A percentile compares a stretch with the other conserved stretches of the same genome.
Evolutionary conservation across 2,113 vertebrate species (phyloP).

Genomic region (Drymodes brunneopygia): DNA sequence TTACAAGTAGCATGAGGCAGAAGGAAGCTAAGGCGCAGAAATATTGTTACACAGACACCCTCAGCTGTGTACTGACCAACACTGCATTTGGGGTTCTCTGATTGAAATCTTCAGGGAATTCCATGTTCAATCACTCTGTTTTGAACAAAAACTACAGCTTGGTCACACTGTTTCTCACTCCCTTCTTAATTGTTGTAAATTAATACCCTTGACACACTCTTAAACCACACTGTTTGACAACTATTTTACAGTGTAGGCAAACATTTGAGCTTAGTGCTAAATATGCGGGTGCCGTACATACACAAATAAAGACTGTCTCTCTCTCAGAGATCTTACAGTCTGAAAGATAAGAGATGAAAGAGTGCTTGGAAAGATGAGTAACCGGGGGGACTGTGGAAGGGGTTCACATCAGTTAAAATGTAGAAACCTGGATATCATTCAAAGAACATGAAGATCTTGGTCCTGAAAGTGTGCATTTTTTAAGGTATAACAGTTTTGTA

Average conservation of each 20-base stretch:
- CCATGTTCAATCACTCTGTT: not conserved
- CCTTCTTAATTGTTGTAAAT: slow-evolving; percentile 1
- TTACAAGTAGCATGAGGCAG: not conserved
- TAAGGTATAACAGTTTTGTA: not conserved
- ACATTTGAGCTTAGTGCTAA: slow-evolving; percentile 6
- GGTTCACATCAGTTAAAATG: not conserved
- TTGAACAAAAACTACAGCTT: not conserved
- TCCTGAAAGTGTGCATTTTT: not conserved
- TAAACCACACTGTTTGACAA: not conserved
- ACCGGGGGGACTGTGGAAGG: not conserved
- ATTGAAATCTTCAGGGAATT: not conserved
- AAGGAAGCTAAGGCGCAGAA: not conserved
- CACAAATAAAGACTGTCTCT: slow-evolving; percentile 50
- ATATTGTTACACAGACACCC: not conserved
- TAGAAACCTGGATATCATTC: not conserved
- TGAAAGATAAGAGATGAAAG: slow-evolving; percentile 60
- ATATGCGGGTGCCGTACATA: not conserved
- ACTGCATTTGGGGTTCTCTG: not conserved
- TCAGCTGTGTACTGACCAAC: not conserved
- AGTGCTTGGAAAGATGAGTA: slow-evolving; percentile 2
- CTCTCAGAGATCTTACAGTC: slow-evolving; percentile 33
- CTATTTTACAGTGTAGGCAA: not conserved
- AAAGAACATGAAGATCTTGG: not conserved
- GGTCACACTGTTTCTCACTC: not conserved
- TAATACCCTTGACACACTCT: not conserved